Base-by-base conservation (phyloP, 2,888 invertebrate genomes). In the Clivina fossor region DNA sequence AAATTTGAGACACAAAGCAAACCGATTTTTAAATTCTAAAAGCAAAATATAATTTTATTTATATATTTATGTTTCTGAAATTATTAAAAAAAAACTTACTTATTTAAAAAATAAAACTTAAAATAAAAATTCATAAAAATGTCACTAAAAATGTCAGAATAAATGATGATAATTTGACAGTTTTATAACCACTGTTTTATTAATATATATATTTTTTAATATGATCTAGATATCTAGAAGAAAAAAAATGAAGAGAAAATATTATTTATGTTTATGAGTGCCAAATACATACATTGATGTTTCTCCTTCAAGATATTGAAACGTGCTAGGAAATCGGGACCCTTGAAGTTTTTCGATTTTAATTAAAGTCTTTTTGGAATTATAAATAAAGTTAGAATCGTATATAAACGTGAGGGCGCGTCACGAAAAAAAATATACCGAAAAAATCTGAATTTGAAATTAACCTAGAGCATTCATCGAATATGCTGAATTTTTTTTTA, bases 391-490 rank as follows among this genome's bases (percentile, higher is more conserved):
- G 7, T 35, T 15, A 15, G 15, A 35, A 35, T 11, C n/a, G 15
- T 35, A 15, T 35, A 11, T 15, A 13, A n/a, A 24, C 26, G 26
- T 24, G 26, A 24, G 5, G 4, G 33, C 18, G 43, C 9, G 18
- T 30, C n/a, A n/a, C 32, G 28, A 44, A 32, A 44, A 19, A n/a
- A n/a, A n/a, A n/a, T n/a, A n/a, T n/a, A n/a, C 28, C 44, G 30
- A 32, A 44, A 43, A n/a, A 43, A 44, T 44, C 32, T 44, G 44
- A 44, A 44, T 30, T 44, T 44, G 30, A 44, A 44, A 44, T 44
- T 28, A 44, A 30, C 13, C 43, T 28, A n/a, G 13, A 19, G 20
- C 38, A n/a, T n/a, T n/a, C 11, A 44, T 44, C 44, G 30, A 44
- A 30, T 44, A 44, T 44, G 44, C 32, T 30, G 44, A 44, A 30